Base-by-base conservation (phyloP, 2,113 vertebrate species). In the Carettochelys insculpta region DNA sequence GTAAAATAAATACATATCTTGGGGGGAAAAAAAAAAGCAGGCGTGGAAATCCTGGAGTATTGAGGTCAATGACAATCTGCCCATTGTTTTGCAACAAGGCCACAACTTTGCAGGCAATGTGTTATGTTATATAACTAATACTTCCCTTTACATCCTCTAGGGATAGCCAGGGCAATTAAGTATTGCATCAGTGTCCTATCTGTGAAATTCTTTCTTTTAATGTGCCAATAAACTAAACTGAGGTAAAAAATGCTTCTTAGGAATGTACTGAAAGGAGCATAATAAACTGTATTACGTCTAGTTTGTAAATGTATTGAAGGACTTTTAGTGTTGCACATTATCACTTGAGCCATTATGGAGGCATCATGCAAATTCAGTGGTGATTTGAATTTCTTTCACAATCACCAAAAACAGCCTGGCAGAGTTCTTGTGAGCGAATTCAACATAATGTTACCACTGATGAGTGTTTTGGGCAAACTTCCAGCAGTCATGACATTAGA, bases 321-420 rank as follows among this genome's bases (percentile, higher is more conserved):
- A 78, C 19, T 45, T 88, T 86, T 89, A 83, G 88, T 34, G 41
- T 76, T 61, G 84, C 61, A 76, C 29, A 58, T 82, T 94, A 88
- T 88, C 87, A 71, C 82, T 27, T 24, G 56, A 95, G 80, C 73
- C 27, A 79, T 81, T 88, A 83, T 2, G 52, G 79, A 77, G 41
- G 48, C 24, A 91, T 80, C 51, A 85, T 50, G 71, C 88, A 86
- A 16, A 43, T 73, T 79, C 65, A 1, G 0, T 56, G 90, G 90
- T 34, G 81, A 88, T 48, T 86, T 38, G n/a, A 1, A 8, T 86
- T 95, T 86, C 65, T 43, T 86, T 77, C 45, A 80, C 31, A 91
- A 65, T 88, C 80, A 85, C 90, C 81, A 93, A 48, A 85, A 82
- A 83, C 79, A 92, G 80, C 24, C 31, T 93, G 93, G 76, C 85